A percentile compares a stretch with the other conserved stretches of the same genome.
Evolutionary conservation across 2,113 vertebrate species (phyloP).

Genomic region (Burhinus oedicnemus): DNA sequence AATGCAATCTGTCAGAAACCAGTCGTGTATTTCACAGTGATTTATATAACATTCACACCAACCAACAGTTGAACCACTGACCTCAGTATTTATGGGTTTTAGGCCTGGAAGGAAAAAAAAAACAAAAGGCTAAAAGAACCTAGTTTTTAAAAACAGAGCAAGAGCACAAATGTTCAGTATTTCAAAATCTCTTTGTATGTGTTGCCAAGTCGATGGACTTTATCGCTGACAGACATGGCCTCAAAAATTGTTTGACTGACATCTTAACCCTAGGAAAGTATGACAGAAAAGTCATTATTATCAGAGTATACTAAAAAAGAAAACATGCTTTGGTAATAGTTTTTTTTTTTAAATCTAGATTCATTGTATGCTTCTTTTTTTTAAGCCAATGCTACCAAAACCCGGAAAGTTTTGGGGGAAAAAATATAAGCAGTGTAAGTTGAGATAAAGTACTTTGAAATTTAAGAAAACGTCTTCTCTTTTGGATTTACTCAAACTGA

Average conservation of each 20-base stretch:
- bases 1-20: neutral
- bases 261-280: neutral
- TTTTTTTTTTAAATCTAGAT: neutral
- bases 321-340: neutral
- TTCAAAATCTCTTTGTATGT: neutral
- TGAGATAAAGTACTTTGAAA: neutral
- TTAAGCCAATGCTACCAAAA: neutral
- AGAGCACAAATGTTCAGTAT: neutral
- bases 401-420: neutral
- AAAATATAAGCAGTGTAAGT: neutral
- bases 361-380: neutral
- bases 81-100: neutral
- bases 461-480: neutral
- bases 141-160: neutral
- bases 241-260: neutral
- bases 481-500: conserved; percentile 49
- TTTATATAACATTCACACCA: neutral
- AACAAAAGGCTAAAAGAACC: neutral
- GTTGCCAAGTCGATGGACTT: neutral
- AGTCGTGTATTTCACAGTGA: neutral
- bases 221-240: neutral
- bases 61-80: neutral
- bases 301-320: neutral
- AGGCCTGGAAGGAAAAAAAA: neutral
- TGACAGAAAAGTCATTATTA: neutral